phyloP scores from a whole-genome alignment of 1,140 invertebrate genomes.

The Fragariocoptes setiger region DNA sequence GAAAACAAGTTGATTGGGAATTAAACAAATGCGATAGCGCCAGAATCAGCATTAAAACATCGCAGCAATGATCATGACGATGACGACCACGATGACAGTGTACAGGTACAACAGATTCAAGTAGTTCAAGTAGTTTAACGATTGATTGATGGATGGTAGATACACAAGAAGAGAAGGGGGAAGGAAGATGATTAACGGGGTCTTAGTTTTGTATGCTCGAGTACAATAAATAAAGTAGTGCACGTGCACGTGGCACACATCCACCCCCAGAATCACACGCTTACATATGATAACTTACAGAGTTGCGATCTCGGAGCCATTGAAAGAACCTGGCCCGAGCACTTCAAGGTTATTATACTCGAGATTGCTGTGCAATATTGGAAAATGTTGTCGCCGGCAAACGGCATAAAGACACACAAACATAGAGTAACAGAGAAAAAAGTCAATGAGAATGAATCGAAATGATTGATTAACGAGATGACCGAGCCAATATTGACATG shows the following conservation, averaged over 20 bases:
- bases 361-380: constrained; percentile 14
- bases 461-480: neutral
- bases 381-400: too few species aligned
- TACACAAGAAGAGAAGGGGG: constrained; percentile 18
- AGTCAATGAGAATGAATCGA: neutral
- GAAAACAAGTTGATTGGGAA: too few species aligned
- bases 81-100: too few species aligned
- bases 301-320: constrained; percentile 27
- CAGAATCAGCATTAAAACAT: too few species aligned
- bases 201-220: neutral
- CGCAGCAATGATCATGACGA: too few species aligned
- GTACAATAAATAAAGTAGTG: constrained; percentile 2
- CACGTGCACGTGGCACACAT: constrained; percentile 1
- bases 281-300: constrained; percentile 22
- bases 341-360: constrained; percentile 25
- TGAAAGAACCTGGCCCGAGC: constrained; percentile 28
- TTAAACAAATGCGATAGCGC: too few species aligned
- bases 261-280: constrained; percentile 1
- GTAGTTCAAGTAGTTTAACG: too few species aligned
- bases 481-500: too few species aligned
- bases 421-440: neutral
- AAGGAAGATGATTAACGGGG: neutral
- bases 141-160: too few species aligned
- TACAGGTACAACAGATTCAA: too few species aligned
- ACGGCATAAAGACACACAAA: neutral